Evolutionary conservation across 2,113 vertebrate genomes (phyloP).

Genomic region (Miniopterus natalensis): DNA sequence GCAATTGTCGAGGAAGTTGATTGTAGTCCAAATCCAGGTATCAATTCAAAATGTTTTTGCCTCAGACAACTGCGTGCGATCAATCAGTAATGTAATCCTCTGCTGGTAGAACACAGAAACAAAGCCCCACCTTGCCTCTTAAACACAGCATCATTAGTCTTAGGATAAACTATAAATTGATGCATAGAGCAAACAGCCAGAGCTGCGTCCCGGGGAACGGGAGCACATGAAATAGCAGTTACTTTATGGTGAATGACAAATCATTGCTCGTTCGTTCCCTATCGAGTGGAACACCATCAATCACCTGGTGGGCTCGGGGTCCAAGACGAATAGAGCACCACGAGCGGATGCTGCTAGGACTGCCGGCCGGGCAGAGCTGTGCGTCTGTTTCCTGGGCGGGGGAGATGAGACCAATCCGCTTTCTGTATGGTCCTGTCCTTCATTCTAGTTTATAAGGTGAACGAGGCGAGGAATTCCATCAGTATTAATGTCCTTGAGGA

Average conservation of each 20-base stretch:
- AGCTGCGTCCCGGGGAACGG: not conserved
- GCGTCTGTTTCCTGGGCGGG: not conserved
- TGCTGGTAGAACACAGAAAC: slow-evolving; percentile 69
- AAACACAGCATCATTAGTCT: slow-evolving; percentile 66
- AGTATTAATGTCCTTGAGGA: not conserved
- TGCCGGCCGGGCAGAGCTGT: not conserved
- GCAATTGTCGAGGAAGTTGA: slow-evolving; percentile 77
- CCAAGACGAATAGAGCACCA: slow-evolving; percentile 38
- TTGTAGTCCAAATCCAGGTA: slow-evolving; percentile 83
- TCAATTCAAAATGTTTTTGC: slow-evolving; percentile 80
- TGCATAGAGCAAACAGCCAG: slow-evolving; percentile 52
- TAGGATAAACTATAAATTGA: slow-evolving; percentile 70
- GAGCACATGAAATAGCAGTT: slow-evolving; percentile 71
- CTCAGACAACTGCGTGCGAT: slow-evolving; percentile 46
- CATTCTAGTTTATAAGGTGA: not conserved
- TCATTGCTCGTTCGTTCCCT: slow-evolving; percentile 48
- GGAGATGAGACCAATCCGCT: slow-evolving; percentile 22
- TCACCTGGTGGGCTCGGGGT: not conserved
- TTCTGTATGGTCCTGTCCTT: slow-evolving; percentile 59
- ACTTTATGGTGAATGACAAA: slow-evolving; percentile 71
- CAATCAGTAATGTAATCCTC: slow-evolving; percentile 71
- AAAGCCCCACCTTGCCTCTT: slow-evolving; percentile 73
- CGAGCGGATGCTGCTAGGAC: not conserved
- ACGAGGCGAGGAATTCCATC: not conserved
- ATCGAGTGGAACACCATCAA: slow-evolving; percentile 55